Evolutionary conservation across 53 echinoderm and acorn worm species (phyloP), one percentile per base, ranked within the genome.

Genomic region (Echinarachnius parma): DNA sequence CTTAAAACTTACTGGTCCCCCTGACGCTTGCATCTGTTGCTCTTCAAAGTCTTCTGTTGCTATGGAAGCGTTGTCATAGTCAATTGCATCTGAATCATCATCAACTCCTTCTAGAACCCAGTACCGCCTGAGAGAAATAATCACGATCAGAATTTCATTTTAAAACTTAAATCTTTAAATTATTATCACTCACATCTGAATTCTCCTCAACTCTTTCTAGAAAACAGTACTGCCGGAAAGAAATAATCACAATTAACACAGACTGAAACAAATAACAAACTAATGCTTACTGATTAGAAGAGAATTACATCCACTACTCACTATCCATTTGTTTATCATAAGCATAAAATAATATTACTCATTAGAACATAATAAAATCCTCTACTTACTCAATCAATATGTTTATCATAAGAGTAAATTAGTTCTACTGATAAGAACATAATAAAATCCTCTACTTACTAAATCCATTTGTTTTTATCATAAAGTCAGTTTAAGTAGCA

Each of bases 11-110:
- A 89, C 89, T 16, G 89, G 89, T 53, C 81, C 89, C 10, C 60
- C 58, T 15, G 83, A 66, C 34, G 58, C 60, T 35, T 66, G 75
- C 29, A 78, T 49, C 59, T 82, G 74, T 21, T 89, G 81, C 16
- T 85, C 82, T 62, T 90, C 82, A 75, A 78, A 86, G 56, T 90
- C 82, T 28, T 90, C 90, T 21, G 85, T 85, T 62, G 86, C 77
- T 74, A 85, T 78, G 49, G 85, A 85, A 39, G 79, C 76, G 78
- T 86, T 86, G 0, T 82, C 87, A 24, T 82, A 72, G 60, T 80
- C 61, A 80, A 29, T 35, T 33, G 59, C 34, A 20, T 79, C 86
- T 18, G 81, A 69, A 28, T 84, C 69, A 45, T 62, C 69, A 36
- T 66, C 55, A 11, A 59, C 79, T 46, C 78, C 83, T 65, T 90